Evolutionary conservation across 2,797 vertebrate species (phyloP).

Genomic region (Silurus lanzhouensis): DNA sequence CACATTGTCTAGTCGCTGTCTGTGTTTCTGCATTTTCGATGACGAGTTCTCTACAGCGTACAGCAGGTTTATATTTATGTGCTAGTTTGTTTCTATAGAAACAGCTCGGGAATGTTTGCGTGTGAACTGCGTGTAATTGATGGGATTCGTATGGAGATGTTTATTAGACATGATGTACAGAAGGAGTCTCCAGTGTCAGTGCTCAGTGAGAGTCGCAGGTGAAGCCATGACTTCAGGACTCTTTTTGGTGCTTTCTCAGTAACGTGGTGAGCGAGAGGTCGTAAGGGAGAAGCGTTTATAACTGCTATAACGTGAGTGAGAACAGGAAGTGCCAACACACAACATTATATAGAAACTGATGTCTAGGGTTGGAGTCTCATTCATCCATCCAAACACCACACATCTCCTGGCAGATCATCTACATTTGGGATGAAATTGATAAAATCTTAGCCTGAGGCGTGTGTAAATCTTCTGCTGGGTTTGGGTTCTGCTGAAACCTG

Average conservation of each 20-base stretch:
- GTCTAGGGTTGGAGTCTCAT: not conserved
- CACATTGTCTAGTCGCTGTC: not conserved
- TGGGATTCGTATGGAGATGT: not conserved
- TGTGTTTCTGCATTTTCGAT: not conserved
- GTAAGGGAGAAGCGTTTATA: not conserved
- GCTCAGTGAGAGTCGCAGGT: not conserved
- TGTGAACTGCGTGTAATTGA: not conserved
- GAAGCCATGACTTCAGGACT: not conserved
- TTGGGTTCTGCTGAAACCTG: not conserved
- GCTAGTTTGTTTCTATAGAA: not conserved
- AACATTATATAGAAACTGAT: not conserved
- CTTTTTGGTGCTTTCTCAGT: not conserved
- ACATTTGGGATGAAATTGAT: not conserved
- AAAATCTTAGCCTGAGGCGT: not conserved
- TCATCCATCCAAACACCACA: not conserved
- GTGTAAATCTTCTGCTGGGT: not conserved
- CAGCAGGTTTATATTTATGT: not conserved
- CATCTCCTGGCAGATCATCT: not conserved
- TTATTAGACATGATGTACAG: not conserved
- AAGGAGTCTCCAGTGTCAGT: not conserved
- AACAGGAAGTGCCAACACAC: not conserved
- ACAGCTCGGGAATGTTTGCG: not conserved
- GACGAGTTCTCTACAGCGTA: not conserved
- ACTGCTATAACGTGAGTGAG: not conserved
- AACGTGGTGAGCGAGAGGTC: not conserved